A percentile compares a stretch with the other conserved stretches of the same genome.
Evolutionary conservation across 2,113 vertebrate genomes (phyloP).

Genomic region (Myiopsitta monachus): DNA sequence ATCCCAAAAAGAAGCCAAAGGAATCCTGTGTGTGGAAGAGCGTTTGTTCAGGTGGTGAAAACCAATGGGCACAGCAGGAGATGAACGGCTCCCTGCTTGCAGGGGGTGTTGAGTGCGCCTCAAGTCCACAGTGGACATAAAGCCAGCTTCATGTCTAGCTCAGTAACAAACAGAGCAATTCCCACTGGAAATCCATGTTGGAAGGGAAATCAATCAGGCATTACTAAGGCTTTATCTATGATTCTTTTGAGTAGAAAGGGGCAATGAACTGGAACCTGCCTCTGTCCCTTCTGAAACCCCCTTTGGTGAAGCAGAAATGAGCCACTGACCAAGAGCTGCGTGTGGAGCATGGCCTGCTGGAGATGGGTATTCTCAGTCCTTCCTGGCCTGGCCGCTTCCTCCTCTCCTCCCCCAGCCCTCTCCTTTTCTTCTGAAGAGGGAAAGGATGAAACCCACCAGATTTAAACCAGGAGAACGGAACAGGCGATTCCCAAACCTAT

Average conservation of each 20-base stretch:
- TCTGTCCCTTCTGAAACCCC: background rate
- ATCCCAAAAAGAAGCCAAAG: background rate
- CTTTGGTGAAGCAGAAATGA: background rate
- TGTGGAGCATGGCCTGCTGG: accelerated
- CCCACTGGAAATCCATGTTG: background rate
- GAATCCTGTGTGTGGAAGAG: background rate
- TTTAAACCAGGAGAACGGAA: background rate
- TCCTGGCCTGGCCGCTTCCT: background rate
- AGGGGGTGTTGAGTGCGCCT: background rate
- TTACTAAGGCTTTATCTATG: background rate
- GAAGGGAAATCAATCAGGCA: background rate
- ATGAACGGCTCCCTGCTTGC: background rate
- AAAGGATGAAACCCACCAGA: background rate
- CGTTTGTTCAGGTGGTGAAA: background rate
- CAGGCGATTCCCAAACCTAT: background rate
- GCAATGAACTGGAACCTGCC: background rate
- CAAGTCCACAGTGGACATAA: background rate
- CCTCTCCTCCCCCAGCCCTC: background rate
- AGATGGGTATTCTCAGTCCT: background rate
- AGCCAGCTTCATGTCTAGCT: background rate
- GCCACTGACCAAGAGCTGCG: accelerated
- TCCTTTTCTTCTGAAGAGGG: background rate
- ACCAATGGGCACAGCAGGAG: background rate
- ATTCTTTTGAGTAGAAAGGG: background rate
- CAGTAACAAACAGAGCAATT: background rate